Base-by-base conservation (phyloP, 2,888 invertebrate species). In the Maniola hyperantus region DNA sequence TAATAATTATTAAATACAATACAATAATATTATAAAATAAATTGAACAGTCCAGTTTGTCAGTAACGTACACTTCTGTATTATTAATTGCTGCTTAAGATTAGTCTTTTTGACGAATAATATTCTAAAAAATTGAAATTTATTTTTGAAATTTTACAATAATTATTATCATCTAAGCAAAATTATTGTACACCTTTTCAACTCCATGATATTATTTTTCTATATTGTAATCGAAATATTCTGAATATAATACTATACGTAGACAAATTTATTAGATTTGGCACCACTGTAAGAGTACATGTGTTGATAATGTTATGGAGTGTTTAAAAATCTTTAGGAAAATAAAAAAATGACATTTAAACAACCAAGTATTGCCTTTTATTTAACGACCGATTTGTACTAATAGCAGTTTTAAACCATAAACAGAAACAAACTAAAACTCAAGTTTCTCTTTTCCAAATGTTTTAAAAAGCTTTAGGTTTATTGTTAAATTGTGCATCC, bases 251-350 rank as follows among this genome's bases (percentile, higher is more conserved):
- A 33, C 0, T 5, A 6, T 11, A 57, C 46, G 57, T 68, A 68
- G 68, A 62, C 13, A 54, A 62, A 53, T 62, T 62, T 61, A 61
- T 53, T 66, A 68, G 63, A 68, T 63, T 68, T 68, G 70, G 64
- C 67, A 69, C 64, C 67, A 63, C 66, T 68, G 62, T 67, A 68
- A 66, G 64, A 66, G 63, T 66, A 70, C 50, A 51, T 58, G 59
- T 84, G 85, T 86, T 88, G 77, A 81, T 85, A 85, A 85, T 84
- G 78, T 85, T 85, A 87, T 85, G 85, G 86, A 89, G 85, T 89
- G 89, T 91, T 90, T 84, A 81, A 86, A 84, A 81, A 81, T 80
- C 76, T 77, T 74, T 81, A 83, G 79, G 79, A 83, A 83, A 81
- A 81, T 79, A 80, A 84, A 83, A 89, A 62, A 85, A 87, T 86